Conservation (phyloP, 2,797 vertebrate species). For the Trachops cirrhosus region DNA sequence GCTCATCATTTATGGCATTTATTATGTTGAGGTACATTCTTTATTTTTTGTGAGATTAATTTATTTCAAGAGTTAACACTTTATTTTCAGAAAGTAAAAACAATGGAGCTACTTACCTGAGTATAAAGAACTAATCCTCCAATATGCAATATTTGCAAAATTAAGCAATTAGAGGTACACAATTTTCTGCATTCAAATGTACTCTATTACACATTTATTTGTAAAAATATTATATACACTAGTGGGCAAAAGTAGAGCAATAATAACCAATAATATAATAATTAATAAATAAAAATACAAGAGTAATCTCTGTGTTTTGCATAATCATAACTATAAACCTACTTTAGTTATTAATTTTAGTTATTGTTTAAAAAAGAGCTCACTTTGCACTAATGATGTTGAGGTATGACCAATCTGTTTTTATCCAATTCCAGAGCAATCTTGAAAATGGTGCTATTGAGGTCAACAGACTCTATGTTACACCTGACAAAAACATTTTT, state of each 20-base stretch:
- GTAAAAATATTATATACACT: not conserved
- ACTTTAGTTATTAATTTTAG: not conserved
- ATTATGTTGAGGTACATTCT: not conserved
- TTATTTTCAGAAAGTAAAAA: conserved; percentile 59
- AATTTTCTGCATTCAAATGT: conserved; percentile 40
- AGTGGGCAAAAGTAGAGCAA: too few species aligned
- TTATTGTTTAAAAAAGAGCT: not conserved
- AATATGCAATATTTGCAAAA: conserved; percentile 29
- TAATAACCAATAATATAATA: too few species aligned
- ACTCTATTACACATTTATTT: not conserved
- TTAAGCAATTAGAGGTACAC: conserved; percentile 40
- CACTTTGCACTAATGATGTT: not conserved
- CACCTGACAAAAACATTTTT: conserved; percentile 90
- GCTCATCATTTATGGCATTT: not conserved
- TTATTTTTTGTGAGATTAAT: conserved; percentile 52
- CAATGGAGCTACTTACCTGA: conserved; percentile 71
- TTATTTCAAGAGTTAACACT: conserved; percentile 56
- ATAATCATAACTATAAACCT: too few species aligned
- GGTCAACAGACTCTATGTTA: conserved; percentile 93
- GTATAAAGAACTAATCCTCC: conserved; percentile 51
- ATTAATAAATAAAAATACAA: too few species aligned
- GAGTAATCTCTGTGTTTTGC: too few species aligned
- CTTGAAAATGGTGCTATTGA: conserved; percentile 90
- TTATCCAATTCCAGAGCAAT: conserved; percentile 93
- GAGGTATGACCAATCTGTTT: conserved; percentile 71